Evolutionary conservation across 2,113 vertebrate genomes (phyloP).

Genomic region (Ammodramus savannarum): DNA sequence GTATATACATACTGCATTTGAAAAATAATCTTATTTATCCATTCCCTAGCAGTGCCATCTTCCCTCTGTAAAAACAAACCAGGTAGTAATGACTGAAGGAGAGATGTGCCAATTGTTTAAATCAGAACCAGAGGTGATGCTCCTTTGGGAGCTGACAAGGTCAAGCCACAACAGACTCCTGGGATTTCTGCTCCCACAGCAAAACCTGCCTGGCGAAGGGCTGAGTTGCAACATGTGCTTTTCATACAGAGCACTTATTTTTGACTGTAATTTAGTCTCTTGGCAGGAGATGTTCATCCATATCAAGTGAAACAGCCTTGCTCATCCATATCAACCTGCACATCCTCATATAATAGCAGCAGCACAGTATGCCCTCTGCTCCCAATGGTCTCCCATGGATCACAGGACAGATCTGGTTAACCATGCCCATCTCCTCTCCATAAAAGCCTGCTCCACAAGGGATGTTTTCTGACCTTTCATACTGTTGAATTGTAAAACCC

Average conservation of each 20-base stretch:
- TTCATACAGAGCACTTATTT: background rate
- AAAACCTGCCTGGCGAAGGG: background rate
- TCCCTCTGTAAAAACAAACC: background rate
- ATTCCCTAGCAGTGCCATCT: background rate
- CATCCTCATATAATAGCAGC: background rate
- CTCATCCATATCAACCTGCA: background rate
- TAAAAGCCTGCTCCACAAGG: background rate
- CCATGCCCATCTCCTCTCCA: background rate
- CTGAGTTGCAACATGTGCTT: background rate
- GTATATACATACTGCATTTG: background rate
- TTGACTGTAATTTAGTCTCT: conserved; percentile 12
- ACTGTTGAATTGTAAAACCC: background rate
- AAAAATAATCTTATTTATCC: background rate
- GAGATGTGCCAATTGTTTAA: background rate
- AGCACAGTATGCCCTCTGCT: background rate
- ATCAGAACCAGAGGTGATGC: background rate
- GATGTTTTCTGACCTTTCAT: background rate
- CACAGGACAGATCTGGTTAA: background rate
- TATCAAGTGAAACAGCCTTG: background rate
- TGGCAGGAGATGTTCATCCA: background rate
- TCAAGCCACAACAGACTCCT: background rate
- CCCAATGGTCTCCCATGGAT: background rate
- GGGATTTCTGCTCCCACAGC: background rate
- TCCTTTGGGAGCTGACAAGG: background rate
- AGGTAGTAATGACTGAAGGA: background rate